Conservation (phyloP, 2,113 vertebrate genomes). For the Misgurnus anguillicaudatus region DNA sequence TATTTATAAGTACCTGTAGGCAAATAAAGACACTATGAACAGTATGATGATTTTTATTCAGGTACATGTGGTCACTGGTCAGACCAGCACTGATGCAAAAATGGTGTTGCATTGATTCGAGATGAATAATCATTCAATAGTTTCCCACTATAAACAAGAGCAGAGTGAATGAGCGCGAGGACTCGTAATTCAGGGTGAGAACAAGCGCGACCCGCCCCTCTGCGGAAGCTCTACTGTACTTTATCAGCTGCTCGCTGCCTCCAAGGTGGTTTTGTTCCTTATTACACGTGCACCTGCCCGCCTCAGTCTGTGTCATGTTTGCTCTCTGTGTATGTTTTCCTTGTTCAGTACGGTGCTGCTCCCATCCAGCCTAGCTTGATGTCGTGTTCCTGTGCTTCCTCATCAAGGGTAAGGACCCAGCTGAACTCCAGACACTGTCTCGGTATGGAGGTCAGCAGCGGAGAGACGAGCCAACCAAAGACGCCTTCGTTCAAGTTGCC, state of each 20-base stretch:
- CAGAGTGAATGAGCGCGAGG: conserved; percentile 31
- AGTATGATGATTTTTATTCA: neutral
- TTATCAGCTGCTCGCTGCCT: conserved; percentile 40
- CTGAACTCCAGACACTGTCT: conserved; percentile 68
- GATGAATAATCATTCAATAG: conserved; percentile 11
- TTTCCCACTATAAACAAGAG: conserved; percentile 17
- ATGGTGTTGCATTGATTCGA: neutral
- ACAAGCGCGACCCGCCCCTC: conserved; percentile 39
- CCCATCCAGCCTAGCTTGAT: conserved; percentile 77
- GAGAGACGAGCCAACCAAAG: conserved; percentile 42
- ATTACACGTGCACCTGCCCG: conserved; percentile 25
- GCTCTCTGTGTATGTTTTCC: conserved; percentile 43
- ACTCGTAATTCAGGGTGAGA: conserved; percentile 42
- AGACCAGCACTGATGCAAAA: neutral
- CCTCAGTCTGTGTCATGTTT: conserved; percentile 35
- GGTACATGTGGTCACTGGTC: neutral
- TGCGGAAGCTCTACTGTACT: conserved; percentile 36
- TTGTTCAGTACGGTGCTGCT: conserved; percentile 90
- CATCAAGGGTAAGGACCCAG: conserved; percentile 95
- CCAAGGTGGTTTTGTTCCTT: conserved; percentile 44
- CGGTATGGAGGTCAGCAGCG: conserved; percentile 79
- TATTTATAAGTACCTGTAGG: neutral
- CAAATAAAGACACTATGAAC: neutral
- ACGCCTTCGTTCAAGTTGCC: conserved; percentile 67
- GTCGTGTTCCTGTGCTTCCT: conserved; percentile 82